A percentile compares a stretch with the other conserved stretches of the same genome.
phyloP scores from a whole-genome alignment of 1,140 invertebrate species.

The Drosophila eugracilis region DNA sequence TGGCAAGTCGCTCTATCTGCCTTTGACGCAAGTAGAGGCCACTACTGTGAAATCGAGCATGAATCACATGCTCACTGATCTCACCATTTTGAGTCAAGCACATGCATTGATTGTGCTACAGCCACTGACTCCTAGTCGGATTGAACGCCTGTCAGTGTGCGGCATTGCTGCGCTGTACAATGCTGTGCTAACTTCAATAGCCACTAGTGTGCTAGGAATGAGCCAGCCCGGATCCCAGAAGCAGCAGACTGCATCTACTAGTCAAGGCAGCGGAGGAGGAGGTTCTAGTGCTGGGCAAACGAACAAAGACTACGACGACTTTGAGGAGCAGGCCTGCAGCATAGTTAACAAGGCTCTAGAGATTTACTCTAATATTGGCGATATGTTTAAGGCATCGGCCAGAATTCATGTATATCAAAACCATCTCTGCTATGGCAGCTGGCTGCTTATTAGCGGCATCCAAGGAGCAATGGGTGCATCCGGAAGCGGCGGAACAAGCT shows the following conservation, averaged over 20 bases:
- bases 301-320: constrained; percentile 72
- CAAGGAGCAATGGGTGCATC: constrained; percentile 87
- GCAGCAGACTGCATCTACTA: constrained; percentile 57
- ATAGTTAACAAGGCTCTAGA: constrained; percentile 89
- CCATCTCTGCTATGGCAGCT: constrained; percentile 93
- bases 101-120: constrained; percentile 92
- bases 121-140: constrained; percentile 91
- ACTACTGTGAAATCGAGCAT: constrained; percentile 74
- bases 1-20: constrained; percentile 76
- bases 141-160: constrained; percentile 91
- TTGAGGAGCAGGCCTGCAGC: constrained; percentile 73
- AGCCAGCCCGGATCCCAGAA: constrained; percentile 70
- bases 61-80: constrained; percentile 91
- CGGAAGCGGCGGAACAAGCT: constrained; percentile 47
- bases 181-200: constrained; percentile 90
- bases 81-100: constrained; percentile 92
- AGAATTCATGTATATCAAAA: constrained; percentile 95
- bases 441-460: constrained; percentile 94
- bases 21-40: constrained; percentile 73
- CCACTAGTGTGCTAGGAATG: constrained; percentile 85
- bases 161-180: constrained; percentile 91
- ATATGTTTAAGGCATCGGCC: constrained; percentile 92
- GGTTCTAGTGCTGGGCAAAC: constrained; percentile 26
- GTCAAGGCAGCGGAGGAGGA: constrained; percentile 40
- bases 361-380: constrained; percentile 93